Base-by-base conservation (phyloP, 37 sponge, comb jelly and placozoan species). In the Eunapius fragilis region DNA sequence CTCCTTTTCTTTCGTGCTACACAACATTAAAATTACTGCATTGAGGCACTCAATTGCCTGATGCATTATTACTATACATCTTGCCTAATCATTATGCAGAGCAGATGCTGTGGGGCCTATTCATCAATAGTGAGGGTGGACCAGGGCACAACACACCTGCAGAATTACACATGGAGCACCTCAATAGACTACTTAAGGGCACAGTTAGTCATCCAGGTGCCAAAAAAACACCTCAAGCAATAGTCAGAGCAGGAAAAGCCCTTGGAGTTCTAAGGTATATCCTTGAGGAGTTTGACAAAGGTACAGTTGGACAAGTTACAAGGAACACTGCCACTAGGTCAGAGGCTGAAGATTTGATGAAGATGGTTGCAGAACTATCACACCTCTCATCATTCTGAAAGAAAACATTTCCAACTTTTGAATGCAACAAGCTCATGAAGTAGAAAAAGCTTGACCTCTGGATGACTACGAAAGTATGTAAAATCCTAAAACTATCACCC, bases 1-100 rank as follows among this genome's bases (percentile, higher is more conserved):
- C 67, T 80, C 25, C 70, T 87, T 24, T 87, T 80, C 68, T 87
- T 74, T 30, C 81, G 48, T 22, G 27, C 34, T 80, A 74, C 81
- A 5, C 25, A 41, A 4, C 87, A 87, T 47, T 22, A 37, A 7
- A 87, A 87, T 72, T 87, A 87, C 41, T 27, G 68, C 17, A 48
- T 30, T 22, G 81, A 87, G 32, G 81, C 87, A 14, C 35, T 87
- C 31, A 34, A 67, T 19, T 37, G 72, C 10, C 22, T 58, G 45
- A 81, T 87, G 11, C 47, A 87, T 87, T 81, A 80, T 86, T 22
- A 74, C 19, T 80, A 74, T 28, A 80, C 81, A 31, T 74, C 87
- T 32, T 30, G 75, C 22, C 27, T 87, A 71, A 75, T 81, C 19
- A 37, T 75, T 22, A 81, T 74, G 75, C 13, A 80, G 12, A 87